Conservation (phyloP, 2,888 invertebrate genomes). For the Margaritifera margaritifera region DNA sequence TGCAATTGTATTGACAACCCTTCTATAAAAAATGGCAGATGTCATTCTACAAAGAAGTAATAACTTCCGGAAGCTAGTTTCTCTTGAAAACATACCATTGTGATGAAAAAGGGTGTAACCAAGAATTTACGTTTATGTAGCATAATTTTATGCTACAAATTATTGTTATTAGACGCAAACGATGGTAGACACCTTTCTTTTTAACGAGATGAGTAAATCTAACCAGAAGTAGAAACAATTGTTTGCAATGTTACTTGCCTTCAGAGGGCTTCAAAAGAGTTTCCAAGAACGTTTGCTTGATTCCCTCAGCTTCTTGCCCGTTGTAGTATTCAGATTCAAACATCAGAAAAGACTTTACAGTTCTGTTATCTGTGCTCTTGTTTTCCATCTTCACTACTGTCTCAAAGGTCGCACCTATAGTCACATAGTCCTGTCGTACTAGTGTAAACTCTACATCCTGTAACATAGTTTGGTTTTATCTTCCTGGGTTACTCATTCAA, state of each 20-base stretch:
- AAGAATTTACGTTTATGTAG: no score
- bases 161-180: no score
- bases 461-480: background rate
- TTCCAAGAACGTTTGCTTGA: conserved; percentile 36
- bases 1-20: no score
- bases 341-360: conserved; percentile 29
- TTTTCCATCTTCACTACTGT: conserved; percentile 32
- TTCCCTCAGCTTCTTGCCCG: conserved; percentile 28
- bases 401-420: conserved; percentile 39
- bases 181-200: no score
- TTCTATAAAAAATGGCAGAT: no score
- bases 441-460: conserved; percentile 42
- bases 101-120: no score
- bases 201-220: no score
- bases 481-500: no score
- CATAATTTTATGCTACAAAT: no score
- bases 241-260: conserved; percentile 17
- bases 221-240: background rate
- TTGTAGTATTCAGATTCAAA: conserved; percentile 45
- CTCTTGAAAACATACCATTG: no score
- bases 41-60: no score
- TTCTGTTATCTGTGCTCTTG: conserved; percentile 23
- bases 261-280: conserved; percentile 25
- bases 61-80: no score
- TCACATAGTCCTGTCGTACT: conserved; percentile 37